phyloP scores from a whole-genome alignment of 2,113 vertebrate species.

The Pygoscelis adeliae region DNA sequence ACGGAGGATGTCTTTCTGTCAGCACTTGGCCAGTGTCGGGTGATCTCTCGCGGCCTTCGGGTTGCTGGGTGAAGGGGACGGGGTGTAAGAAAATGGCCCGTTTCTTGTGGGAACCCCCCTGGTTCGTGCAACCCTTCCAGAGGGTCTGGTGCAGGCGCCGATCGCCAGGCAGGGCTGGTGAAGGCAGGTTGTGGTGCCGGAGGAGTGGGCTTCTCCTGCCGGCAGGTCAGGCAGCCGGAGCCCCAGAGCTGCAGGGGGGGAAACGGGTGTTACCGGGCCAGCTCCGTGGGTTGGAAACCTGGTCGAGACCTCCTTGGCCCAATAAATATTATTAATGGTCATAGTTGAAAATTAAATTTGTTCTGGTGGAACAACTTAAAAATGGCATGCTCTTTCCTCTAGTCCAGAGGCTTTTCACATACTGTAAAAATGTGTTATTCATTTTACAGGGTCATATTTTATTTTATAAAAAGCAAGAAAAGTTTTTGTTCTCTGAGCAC shows the following conservation, averaged over 20 bases:
- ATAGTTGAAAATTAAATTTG: neutral
- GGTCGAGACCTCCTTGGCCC: neutral
- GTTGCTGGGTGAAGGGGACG: neutral
- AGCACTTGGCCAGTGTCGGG: fast-evolving
- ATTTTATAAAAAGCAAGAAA: neutral
- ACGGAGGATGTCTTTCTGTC: neutral
- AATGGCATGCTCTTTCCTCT: neutral
- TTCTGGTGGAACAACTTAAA: neutral
- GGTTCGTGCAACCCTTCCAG: fast-evolving
- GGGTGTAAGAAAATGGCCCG: fast-evolving
- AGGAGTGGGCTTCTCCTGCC: neutral
- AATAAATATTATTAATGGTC: neutral
- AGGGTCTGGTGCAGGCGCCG: fast-evolving
- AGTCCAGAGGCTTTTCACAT: neutral
- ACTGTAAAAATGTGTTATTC: neutral
- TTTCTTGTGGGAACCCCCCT: neutral
- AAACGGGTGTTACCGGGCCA: neutral
- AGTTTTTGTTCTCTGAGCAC: neutral
- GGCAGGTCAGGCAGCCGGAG: neutral
- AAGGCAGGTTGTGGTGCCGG: too few species aligned
- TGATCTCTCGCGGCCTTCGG: fast-evolving
- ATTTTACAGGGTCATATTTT: neutral
- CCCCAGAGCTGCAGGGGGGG: neutral
- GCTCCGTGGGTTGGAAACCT: neutral
- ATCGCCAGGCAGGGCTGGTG: neutral